Conservation (phyloP, 2,888 invertebrate species). For the Acrobasis suavella region DNA sequence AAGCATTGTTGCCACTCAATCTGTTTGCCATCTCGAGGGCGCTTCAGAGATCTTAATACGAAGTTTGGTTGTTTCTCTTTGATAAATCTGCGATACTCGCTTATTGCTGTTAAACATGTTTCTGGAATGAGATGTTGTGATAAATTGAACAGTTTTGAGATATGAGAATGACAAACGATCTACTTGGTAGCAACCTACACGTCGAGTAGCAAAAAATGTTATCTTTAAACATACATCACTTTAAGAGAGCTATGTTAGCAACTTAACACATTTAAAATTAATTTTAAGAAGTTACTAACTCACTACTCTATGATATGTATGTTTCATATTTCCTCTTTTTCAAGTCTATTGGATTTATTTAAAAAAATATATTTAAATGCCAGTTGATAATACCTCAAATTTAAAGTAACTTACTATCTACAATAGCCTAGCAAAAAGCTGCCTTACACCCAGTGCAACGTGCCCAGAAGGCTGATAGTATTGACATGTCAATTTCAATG, state of each 20-base stretch:
- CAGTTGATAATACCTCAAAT: too few relatives aligned
- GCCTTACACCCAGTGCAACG: too few relatives aligned
- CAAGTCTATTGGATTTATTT: too few relatives aligned
- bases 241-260: neutral
- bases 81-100: conserved; percentile 4
- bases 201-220: neutral
- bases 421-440: too few relatives aligned
- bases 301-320: too few relatives aligned
- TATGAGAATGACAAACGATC: conserved; percentile 11
- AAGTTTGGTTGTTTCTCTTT: neutral
- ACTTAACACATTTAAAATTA: neutral
- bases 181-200: neutral
- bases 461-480: too few relatives aligned
- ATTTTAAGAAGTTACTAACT: too few relatives aligned
- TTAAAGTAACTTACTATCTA: too few relatives aligned
- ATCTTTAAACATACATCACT: neutral
- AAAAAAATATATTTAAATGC: too few relatives aligned
- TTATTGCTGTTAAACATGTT: conserved; percentile 16
- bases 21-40: neutral
- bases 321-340: too few relatives aligned
- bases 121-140: conserved; percentile 12
- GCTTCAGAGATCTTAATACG: conserved; percentile 7
- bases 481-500: too few relatives aligned
- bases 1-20: conserved; percentile 19
- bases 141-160: conserved; percentile 12